Base-by-base conservation (phyloP, 2,888 invertebrate genomes). In the Lasioglossum marginatum region DNA sequence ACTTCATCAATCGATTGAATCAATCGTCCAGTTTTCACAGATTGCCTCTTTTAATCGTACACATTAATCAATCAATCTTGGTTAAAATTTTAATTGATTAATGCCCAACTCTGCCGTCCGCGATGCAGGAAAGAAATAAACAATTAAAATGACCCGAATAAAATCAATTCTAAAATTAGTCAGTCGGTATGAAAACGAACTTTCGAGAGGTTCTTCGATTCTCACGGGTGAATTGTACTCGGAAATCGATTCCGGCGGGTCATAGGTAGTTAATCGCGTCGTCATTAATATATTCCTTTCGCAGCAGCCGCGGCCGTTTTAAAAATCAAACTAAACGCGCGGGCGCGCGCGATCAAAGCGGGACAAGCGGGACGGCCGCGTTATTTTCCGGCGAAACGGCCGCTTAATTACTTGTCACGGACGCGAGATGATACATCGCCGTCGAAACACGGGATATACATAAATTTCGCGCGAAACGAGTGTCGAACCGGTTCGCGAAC, bases 321-420 rank as follows among this genome's bases (percentile, higher is more conserved):
- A 77, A 85, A 79, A 79, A 73, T 45, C 72, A 34, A 86, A 86
- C 85, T 78, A 70, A 85, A 52, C 85, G 68, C 23, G 40, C 80
- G 80, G 66, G 16, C 63, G 57, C 52, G 45, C 19, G 14, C 57
- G 80, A 10, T 57, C 80, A 81, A 86, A 81, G 77, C 48, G 63
- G 34, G 10, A 19, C 40, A 27, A 27, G 10, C 60, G 57, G 45
- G 57, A 60, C 31, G 72, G 81, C 43, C 70, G 43, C n/a, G 48
- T 45, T 66, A 77, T 77, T 77, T 79, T 82, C 76, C 76, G 31
- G n/a, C 27, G 34, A 48, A 73, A 45, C 79, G 34, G 43, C 45
- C 63, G 78, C 63, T 82, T 87, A 87, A 87, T 87, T 87, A 86
- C 79, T 87, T 79, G 87, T 82, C 86, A 80, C 48, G 14, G 34